A percentile compares a stretch with the other conserved stretches of the same genome.
Conservation (phyloP, 2,797 vertebrate species). For the Sebastolobus alascanus region DNA sequence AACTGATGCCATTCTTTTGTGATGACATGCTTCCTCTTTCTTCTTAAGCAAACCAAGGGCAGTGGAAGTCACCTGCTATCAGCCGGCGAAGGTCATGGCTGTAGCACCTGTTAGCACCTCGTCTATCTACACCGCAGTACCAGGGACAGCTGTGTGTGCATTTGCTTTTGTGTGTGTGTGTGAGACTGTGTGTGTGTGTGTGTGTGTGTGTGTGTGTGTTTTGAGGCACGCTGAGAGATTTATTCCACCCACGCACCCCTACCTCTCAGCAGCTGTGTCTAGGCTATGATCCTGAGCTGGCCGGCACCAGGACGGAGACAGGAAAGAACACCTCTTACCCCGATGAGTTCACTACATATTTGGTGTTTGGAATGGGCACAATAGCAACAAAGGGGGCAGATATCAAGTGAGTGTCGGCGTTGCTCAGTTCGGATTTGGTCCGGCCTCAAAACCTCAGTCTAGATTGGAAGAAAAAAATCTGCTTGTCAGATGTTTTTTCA, state of each 20-base stretch:
- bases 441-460: conserved; percentile 62
- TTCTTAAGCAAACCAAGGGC: conserved; percentile 80
- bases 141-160: conserved; percentile 83
- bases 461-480: conserved; percentile 48
- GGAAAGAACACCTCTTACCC: conserved; percentile 75
- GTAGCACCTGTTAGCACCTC: conserved; percentile 86
- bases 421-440: conserved; percentile 71
- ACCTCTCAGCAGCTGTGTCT: conserved; percentile 84
- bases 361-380: conserved; percentile 76
- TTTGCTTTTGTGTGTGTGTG: conserved; percentile 65
- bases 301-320: conserved; percentile 74
- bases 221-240: conserved; percentile 81
- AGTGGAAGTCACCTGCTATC: conserved; percentile 85
- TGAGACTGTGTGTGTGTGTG: conserved; percentile 53
- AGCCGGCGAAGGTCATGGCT: conserved; percentile 79
- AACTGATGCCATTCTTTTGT: conserved; percentile 75
- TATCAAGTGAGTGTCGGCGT: conserved; percentile 62
- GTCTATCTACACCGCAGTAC: conserved; percentile 83
- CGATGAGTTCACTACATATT: conserved; percentile 67
- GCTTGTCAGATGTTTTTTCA: conserved; percentile 51
- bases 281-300: conserved; percentile 73
- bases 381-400: conserved; percentile 59
- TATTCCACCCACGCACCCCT: conserved; percentile 81
- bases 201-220: conserved; percentile 60
- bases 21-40: conserved; percentile 78